Percentiles rank a stretch among this genome's conserved stretches.
Evolutionary conservation across 1,140 invertebrate species (phyloP).

Genomic region (Glossosoma conforme): DNA sequence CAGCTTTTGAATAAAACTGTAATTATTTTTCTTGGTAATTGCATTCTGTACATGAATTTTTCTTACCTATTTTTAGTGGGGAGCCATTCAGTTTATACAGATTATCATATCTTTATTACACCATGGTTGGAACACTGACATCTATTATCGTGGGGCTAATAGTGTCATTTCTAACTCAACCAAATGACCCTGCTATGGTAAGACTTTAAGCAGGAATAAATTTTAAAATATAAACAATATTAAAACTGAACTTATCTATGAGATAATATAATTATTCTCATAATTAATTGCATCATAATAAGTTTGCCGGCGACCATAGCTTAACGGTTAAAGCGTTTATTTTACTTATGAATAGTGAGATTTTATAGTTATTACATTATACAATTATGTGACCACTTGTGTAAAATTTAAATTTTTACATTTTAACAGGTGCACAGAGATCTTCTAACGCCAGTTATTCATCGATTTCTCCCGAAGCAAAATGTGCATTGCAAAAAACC

Average conservation of each 20-base stretch:
- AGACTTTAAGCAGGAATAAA: too few species aligned
- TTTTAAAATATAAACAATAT: neutral
- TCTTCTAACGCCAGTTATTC: conserved; percentile 43
- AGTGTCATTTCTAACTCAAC: conserved; percentile 64
- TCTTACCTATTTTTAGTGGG: conserved; percentile 39
- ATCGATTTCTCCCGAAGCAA: conserved; percentile 42
- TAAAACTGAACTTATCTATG: neutral
- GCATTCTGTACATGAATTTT: too few species aligned
- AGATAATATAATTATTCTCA: too few species aligned
- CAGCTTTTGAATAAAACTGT: conserved; percentile 5
- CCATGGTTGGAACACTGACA: conserved; percentile 60
- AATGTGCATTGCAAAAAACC: conserved; percentile 38
- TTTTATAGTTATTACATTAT: too few species aligned
- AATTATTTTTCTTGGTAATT: conserved; percentile 1
- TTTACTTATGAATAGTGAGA: too few species aligned
- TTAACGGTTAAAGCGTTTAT: too few species aligned
- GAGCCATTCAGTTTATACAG: conserved; percentile 58
- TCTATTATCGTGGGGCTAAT: conserved; percentile 63
- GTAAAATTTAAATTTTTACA: conserved; percentile 1
- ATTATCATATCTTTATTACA: conserved; percentile 65
- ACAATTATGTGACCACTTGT: too few species aligned
- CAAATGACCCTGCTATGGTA: conserved; percentile 54
- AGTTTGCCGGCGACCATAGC: too few species aligned
- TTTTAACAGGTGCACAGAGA: conserved; percentile 40
- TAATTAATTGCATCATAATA: too few species aligned